Conservation (phyloP, 2,888 invertebrate species). For the Lepidocyrtinus sp. region DNA sequence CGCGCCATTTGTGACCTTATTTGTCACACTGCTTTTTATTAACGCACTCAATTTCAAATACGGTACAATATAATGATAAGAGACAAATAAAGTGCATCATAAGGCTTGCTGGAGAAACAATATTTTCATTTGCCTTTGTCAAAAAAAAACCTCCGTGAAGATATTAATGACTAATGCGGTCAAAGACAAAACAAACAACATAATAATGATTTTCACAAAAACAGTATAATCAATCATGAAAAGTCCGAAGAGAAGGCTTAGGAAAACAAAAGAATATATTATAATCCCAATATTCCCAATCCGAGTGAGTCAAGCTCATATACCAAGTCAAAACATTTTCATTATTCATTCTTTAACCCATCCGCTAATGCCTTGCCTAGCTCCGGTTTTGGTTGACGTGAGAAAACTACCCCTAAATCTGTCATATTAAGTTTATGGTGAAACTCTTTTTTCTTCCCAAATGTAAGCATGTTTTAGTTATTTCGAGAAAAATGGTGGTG, state of each 20-base stretch:
- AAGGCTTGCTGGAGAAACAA: too few relatives aligned
- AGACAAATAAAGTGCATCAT: too few relatives aligned
- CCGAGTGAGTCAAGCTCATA: not conserved
- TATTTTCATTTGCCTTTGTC: slow-evolving; percentile 23
- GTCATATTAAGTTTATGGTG: too few relatives aligned
- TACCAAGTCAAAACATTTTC: not conserved
- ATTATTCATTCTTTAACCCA: not conserved
- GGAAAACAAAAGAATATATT: slow-evolving; percentile 9
- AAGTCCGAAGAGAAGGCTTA: not conserved
- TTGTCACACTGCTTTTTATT: not conserved
- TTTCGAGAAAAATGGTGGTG: not conserved
- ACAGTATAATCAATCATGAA: slow-evolving; percentile 18
- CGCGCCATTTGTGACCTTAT: not conserved
- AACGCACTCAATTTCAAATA: too few relatives aligned
- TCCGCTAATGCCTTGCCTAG: not conserved
- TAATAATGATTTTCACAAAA: not conserved
- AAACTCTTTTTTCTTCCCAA: not conserved
- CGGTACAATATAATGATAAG: too few relatives aligned
- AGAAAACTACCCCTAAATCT: not conserved
- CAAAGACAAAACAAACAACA: not conserved
- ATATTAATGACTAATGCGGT: not conserved
- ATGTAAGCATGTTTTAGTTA: not conserved
- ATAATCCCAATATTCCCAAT: too few relatives aligned
- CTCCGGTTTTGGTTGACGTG: not conserved
- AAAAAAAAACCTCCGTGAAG: slow-evolving; percentile 20